These are phyloP conservation scores for Propithecus deckenii DNA, from an alignment of 2,797 vertebrate species.

Conservation along the genomic window DNA sequence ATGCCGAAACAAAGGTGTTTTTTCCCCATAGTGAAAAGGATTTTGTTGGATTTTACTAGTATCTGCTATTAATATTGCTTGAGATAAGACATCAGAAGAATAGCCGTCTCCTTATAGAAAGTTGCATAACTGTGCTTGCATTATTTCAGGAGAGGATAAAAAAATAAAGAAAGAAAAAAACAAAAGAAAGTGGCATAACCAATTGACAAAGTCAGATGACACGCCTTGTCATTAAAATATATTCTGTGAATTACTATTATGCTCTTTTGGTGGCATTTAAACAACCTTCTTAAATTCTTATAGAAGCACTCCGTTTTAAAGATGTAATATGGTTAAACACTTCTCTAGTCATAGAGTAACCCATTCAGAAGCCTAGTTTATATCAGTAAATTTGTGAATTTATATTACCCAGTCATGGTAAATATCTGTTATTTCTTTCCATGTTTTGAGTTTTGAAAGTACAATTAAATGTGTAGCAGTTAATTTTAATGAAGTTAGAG, in stretches of 20 bases:
- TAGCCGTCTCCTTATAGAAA: background rate
- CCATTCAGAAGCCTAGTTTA: conserved; percentile 6
- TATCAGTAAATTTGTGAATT: conserved; percentile 35
- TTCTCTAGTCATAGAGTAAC: background rate
- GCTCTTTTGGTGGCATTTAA: conserved; percentile 44
- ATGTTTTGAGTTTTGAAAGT: conserved; percentile 34
- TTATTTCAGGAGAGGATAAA: no score
- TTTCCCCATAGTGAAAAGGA: background rate
- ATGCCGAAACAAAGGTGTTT: background rate
- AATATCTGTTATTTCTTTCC: background rate
- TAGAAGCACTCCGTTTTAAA: conserved; percentile 37
- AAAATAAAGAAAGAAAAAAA: background rate
- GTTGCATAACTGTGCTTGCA: background rate
- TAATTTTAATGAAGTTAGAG: conserved; percentile 44
- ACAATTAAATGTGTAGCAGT: conserved; percentile 12
- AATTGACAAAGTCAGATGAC: background rate
- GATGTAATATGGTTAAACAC: background rate
- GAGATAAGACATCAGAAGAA: background rate
- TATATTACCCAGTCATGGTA: background rate
- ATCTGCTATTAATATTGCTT: conserved; percentile 27
- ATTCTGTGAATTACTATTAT: conserved; percentile 32
- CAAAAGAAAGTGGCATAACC: background rate
- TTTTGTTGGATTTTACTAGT: background rate
- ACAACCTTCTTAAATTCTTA: background rate
- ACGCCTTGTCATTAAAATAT: conserved; percentile 29